These are phyloP conservation scores for Eristalinus aeneus DNA, from an alignment of 2,888 invertebrate genomes.

Conservation along the genomic window DNA sequence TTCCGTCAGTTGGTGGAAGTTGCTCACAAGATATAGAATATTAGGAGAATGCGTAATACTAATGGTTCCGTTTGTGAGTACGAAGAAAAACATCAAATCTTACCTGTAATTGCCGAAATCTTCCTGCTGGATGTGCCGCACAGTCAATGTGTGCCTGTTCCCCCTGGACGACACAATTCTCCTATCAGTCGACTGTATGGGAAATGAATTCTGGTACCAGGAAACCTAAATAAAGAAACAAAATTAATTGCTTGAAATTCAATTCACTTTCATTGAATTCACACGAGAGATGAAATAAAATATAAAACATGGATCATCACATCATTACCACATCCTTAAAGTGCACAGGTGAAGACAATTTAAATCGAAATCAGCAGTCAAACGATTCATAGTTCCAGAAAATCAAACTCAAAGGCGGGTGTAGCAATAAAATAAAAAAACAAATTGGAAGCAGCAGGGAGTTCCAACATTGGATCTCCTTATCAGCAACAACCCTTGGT, in stretches of 20 bases:
- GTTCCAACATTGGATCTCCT: not conserved
- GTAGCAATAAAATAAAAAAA: not conserved
- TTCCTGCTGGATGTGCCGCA: constrained; percentile 85
- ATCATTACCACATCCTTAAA: not conserved
- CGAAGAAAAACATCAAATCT: constrained; percentile 40
- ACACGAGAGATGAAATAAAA: not conserved
- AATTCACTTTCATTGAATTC: not conserved
- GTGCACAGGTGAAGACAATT: no score
- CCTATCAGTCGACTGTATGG: constrained; percentile 85
- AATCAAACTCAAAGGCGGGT: not conserved
- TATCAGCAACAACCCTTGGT: not conserved
- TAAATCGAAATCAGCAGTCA: not conserved
- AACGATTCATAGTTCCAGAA: not conserved
- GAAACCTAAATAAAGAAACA: constrained; percentile 82
- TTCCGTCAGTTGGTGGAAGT: no score
- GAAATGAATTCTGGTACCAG: constrained; percentile 88
- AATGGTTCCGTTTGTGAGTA: no score
- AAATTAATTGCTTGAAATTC: not conserved
- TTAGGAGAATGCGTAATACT: no score
- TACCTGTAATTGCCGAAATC: constrained; percentile 88
- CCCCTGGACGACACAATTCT: constrained; percentile 86
- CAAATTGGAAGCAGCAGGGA: not conserved
- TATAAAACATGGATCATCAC: not conserved
- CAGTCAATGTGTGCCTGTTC: constrained; percentile 85
- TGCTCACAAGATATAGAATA: no score